phyloP scores from a whole-genome alignment of 2,888 invertebrate species.

The Tenthredo notha region DNA sequence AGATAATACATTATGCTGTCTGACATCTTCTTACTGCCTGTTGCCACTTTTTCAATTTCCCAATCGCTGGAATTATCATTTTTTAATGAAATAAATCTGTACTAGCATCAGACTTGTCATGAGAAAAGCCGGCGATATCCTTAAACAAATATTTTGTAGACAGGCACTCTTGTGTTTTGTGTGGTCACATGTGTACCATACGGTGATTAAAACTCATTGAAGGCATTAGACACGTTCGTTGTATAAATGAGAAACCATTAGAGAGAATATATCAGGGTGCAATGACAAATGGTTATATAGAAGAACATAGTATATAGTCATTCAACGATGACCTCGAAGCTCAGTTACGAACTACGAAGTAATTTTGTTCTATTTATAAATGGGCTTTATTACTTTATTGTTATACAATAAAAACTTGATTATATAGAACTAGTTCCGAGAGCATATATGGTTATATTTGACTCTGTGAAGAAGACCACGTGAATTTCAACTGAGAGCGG shows the following conservation, averaged over 20 bases:
- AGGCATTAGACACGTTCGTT: neutral
- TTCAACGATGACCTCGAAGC: neutral
- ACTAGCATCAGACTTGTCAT: neutral
- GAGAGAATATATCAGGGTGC: neutral
- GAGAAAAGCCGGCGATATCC: neutral
- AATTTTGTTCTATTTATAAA: slow-evolving; percentile 5
- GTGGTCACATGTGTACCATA: neutral
- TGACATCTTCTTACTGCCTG: neutral
- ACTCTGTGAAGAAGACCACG: neutral
- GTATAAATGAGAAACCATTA: neutral
- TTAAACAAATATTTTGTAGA: neutral
- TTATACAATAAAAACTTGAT: neutral
- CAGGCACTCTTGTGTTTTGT: neutral
- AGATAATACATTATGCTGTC: neutral
- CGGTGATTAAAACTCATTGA: neutral
- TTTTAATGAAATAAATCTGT: neutral
- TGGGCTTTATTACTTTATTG: neutral
- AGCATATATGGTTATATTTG: neutral
- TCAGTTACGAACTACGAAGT: neutral
- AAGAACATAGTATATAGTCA: neutral
- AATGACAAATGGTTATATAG: neutral
- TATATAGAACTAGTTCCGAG: neutral
- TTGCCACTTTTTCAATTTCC: neutral
- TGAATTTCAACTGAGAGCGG: neutral
- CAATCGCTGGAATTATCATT: neutral